A percentile compares a stretch with the other conserved stretches of the same genome.
phyloP scores from a whole-genome alignment of 2,113 vertebrate genomes.

The Xyrauchen texanus region DNA sequence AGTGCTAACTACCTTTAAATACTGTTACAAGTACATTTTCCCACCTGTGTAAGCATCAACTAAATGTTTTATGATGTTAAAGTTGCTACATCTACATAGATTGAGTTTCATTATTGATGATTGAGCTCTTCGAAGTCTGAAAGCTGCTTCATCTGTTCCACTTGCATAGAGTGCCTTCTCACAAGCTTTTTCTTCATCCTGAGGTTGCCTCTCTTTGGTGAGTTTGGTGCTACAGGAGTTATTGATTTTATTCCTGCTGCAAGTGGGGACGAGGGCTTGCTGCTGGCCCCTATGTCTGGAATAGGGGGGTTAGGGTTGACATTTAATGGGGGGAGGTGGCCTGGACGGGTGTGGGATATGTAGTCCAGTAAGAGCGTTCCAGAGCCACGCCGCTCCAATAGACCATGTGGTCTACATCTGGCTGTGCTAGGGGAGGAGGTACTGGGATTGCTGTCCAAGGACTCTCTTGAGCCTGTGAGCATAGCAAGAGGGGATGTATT shows the following conservation, averaged over 20 bases:
- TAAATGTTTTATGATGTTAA: neutral
- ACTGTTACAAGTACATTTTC: conserved; percentile 31
- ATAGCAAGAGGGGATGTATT: conserved; percentile 78
- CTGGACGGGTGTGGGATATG: conserved; percentile 83
- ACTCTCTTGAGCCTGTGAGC: conserved; percentile 77
- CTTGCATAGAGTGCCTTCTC: conserved; percentile 90
- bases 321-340: conserved; percentile 84
- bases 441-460: conserved; percentile 71
- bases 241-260: conserved; percentile 74
- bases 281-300: conserved; percentile 76
- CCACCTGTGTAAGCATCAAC: neutral
- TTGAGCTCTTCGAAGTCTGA: conserved; percentile 83
- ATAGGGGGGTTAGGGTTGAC: conserved; percentile 84
- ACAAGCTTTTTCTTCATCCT: conserved; percentile 81
- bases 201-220: conserved; percentile 78
- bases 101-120: conserved; percentile 67
- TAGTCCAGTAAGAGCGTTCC: conserved; percentile 86
- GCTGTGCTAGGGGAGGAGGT: conserved; percentile 69
- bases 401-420: conserved; percentile 61
- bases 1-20: conserved; percentile 16
- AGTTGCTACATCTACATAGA: conserved; percentile 51
- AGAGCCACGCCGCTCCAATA: conserved; percentile 85
- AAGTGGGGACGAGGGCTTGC: conserved; percentile 79
- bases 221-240: conserved; percentile 78
- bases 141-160: conserved; percentile 89